A percentile compares a stretch with the other conserved stretches of the same genome.
These are phyloP conservation scores for Oedothorax gibbosus DNA, from an alignment of 1,140 invertebrate species.

Conservation along the genomic window DNA sequence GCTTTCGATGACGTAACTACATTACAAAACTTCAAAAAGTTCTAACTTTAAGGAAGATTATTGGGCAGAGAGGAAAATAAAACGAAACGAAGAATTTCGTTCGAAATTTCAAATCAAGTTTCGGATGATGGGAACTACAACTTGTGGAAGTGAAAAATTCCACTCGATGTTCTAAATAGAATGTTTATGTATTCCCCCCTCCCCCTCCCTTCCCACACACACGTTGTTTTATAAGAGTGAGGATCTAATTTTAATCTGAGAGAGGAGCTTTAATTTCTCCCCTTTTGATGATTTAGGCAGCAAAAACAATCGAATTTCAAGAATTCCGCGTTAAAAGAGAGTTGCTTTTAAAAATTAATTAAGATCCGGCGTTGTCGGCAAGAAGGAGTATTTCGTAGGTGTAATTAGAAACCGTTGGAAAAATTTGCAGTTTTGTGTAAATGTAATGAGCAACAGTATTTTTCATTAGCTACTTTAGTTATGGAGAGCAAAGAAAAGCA, in stretches of 20 bases:
- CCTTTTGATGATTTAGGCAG: constrained; percentile 11
- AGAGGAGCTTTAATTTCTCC: constrained; percentile 36
- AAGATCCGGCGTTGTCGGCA: too few relatives aligned
- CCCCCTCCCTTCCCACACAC: not conserved
- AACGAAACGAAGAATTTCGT: not conserved
- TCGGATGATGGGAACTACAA: not conserved
- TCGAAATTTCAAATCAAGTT: constrained; percentile 8
- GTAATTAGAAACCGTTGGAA: too few relatives aligned
- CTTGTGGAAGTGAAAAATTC: too few relatives aligned
- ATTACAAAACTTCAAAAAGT: constrained; percentile 50
- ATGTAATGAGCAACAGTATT: too few relatives aligned
- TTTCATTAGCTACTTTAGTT: too few relatives aligned
- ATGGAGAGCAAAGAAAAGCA: too few relatives aligned
- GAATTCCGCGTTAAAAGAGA: not conserved
- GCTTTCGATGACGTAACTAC: constrained; percentile 25
- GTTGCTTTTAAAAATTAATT: too few relatives aligned
- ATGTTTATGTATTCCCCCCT: constrained; percentile 1
- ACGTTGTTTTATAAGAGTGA: constrained; percentile 11
- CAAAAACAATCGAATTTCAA: constrained; percentile 44
- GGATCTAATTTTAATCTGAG: constrained; percentile 23
- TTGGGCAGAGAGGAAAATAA: not conserved
- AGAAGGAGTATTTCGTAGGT: too few relatives aligned
- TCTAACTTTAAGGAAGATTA: constrained; percentile 15
- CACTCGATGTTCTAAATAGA: constrained; percentile 8
- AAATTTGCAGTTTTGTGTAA: too few relatives aligned